Evolutionary conservation across 2,797 vertebrate genomes (phyloP), one percentile per base, ranked within the genome.

Genomic region (Triplophysa bombifrons): DNA sequence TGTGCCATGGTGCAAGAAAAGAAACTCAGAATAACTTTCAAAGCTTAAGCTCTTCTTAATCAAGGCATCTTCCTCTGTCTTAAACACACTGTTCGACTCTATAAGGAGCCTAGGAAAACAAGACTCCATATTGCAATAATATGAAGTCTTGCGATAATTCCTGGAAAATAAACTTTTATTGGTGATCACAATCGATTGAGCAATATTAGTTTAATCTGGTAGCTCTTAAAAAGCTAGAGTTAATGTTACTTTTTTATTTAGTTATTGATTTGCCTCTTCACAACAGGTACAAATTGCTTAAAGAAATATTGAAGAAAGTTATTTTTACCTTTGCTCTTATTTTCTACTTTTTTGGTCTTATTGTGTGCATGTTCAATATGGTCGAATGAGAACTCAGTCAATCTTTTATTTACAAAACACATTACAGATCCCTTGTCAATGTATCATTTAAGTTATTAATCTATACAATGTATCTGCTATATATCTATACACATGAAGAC

Each of bases 21-120:
- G 74, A 51, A 80, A 75, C 71, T n/a, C 55, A 4, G 53, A 80
- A 48, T 14, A 70, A 56, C 14, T 48, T 44, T 77, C 55, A 58
- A 70, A 67, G 30, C 50, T 81, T 56, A 22, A 16, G 55, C 50
- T 65, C 22, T 48, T 56, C 74, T 78, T 76, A 80, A 75, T 80
- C 72, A 72, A 79, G 76, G 75, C 67, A 75, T 77, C 55, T 50
- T 61, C 14, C 20, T 75, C 66, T 73, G 14, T 34, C 22, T 30
- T 4, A 19, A 73, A 58, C 61, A 73, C 50, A 73, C 17, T 13
- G 20, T 56, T 66, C 61, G n/a, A 38, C 14, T 22, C 1, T 44
- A 12, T 63, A 63, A 53, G 20, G 27, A 55, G 25, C 30, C 16
- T 1, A 25, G 7, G 7, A 58, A 41, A 50, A 58, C 22, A 48